Evolutionary conservation across 2,888 invertebrate genomes (phyloP), one percentile per base, ranked within the genome.

Genomic region (Poecilus cupreus): DNA sequence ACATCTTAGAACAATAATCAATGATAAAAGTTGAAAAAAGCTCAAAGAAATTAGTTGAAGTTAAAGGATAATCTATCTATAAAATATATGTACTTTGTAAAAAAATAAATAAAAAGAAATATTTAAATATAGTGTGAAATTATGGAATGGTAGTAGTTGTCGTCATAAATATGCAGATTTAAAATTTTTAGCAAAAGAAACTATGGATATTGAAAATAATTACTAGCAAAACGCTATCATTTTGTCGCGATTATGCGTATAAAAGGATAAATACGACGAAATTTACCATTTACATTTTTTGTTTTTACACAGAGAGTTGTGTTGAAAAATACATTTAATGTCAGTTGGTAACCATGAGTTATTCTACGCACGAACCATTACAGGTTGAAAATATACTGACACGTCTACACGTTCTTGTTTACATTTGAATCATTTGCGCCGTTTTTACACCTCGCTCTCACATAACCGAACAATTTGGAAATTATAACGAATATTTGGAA

Each of bases 301-400:
- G 51, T 51, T 75, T 72, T 75, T 37, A 18, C 75, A 51, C 26
- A 18, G 13, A 6, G 16, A 32, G 13, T 18, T 75, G 74, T 46
- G 54, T 75, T 46, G 51, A 75, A 32, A 75, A 54, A 75, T 75
- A 51, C 51, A 51, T 75, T 75, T 51, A 75, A 51, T 54, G 51
- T 75, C 75, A 75, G 20, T 68, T 18, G 75, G 49, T 75, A 32
- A 51, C 75, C 51, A 26, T 75, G 75, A 75, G 22, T 51, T 75
- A 75, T 75, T 75, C 51, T 75, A 26, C 51, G 49, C 75, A 75
- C 51, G 75, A 43, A 75, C 75, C 75, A 75, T 51, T 75, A 32
- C 51, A 49, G 51, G 51, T 51, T 43, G 32, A 72, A 72, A 49
- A 75, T 72, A 72, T 72, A 51, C 51, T 22, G 75, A 51, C 32